phyloP scores from a whole-genome alignment of 2,113 vertebrate genomes.

The Cisticola juncidis region DNA sequence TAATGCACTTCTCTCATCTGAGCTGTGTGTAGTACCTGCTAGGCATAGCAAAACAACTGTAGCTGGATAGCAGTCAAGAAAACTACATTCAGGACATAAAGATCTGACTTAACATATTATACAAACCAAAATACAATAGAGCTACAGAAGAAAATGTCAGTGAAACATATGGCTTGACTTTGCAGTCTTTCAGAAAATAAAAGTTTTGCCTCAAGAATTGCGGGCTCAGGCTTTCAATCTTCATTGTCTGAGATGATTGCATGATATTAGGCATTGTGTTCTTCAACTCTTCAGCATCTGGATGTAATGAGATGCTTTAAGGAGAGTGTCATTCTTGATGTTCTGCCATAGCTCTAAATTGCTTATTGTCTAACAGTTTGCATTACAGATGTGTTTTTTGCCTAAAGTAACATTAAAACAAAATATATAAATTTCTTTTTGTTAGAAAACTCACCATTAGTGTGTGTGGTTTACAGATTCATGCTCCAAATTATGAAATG shows the following conservation, averaged over 20 bases:
- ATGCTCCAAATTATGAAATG: constrained; percentile 12
- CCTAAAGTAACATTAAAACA: constrained; percentile 46
- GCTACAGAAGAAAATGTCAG: background rate
- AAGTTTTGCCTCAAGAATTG: constrained; percentile 38
- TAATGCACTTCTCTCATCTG: background rate
- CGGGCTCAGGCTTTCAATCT: constrained; percentile 32
- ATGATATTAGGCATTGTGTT: constrained; percentile 44
- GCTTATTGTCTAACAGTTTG: constrained; percentile 32
- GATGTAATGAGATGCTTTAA: constrained; percentile 51
- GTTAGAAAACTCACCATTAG: background rate
- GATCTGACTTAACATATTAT: background rate
- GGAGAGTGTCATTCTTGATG: constrained; percentile 39
- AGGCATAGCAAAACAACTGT: background rate
- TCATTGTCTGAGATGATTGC: constrained; percentile 15
- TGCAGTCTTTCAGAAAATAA: background rate
- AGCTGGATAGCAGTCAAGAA: background rate
- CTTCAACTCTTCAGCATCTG: constrained; percentile 41
- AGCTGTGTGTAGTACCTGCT: background rate
- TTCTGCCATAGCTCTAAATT: constrained; percentile 54
- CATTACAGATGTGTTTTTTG: constrained; percentile 59
- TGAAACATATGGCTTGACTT: constrained; percentile 21
- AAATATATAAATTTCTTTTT: background rate
- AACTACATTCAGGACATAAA: background rate
- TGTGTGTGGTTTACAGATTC: background rate
- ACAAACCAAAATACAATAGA: background rate